Evolutionary conservation across 2,113 vertebrate genomes (phyloP).

Genomic region (Phainopepla nitens): DNA sequence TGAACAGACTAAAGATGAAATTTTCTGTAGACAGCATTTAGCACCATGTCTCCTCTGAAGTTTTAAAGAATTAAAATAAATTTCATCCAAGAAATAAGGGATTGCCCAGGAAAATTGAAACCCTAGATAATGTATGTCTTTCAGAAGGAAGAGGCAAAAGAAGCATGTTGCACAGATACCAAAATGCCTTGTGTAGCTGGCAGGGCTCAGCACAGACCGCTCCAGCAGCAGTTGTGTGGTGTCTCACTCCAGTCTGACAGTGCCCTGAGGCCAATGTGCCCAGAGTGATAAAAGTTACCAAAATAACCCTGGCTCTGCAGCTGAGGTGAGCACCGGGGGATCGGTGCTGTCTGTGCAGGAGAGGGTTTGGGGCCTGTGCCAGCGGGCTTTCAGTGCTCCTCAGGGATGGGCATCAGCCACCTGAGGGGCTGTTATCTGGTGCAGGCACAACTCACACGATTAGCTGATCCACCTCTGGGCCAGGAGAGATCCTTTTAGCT

Average conservation of each 20-base stretch:
- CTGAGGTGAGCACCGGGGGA: too few relatives aligned
- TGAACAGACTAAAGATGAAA: background rate
- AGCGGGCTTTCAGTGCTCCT: background rate
- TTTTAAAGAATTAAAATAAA: background rate
- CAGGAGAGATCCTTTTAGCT: background rate
- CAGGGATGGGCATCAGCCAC: background rate
- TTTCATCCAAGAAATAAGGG: background rate
- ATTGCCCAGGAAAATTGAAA: background rate
- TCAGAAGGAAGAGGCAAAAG: background rate
- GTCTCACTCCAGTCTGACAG: background rate
- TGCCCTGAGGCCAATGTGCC: background rate
- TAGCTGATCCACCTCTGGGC: background rate
- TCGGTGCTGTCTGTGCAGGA: background rate
- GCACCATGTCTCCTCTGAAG: background rate
- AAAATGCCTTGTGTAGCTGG: background rate
- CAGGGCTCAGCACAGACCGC: background rate
- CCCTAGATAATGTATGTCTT: background rate
- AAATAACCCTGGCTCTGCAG: background rate
- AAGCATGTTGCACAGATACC: background rate
- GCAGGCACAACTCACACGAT: background rate
- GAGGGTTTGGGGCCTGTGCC: background rate
- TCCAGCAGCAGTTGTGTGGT: background rate
- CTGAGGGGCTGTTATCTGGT: background rate
- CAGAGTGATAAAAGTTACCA: background rate
- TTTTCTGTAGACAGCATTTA: background rate